phyloP scores from a whole-genome alignment of 2,888 invertebrate genomes.

The Liopterus haemorrhoidalis region DNA sequence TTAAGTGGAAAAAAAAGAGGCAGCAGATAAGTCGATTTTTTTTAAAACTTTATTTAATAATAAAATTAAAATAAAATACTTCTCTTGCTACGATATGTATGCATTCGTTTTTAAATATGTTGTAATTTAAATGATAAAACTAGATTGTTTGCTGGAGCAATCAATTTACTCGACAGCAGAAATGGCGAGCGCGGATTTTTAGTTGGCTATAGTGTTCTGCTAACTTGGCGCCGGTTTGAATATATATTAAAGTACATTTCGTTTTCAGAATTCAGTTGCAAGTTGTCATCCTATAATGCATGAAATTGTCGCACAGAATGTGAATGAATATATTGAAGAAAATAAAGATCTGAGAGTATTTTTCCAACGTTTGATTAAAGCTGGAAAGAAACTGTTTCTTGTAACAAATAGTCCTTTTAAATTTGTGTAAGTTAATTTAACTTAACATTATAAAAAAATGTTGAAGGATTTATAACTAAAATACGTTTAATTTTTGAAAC shows the following conservation, averaged over 20 bases:
- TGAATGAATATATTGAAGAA: conserved; percentile 71
- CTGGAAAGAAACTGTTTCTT: conserved; percentile 83
- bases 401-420: conserved; percentile 95
- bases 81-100: no score
- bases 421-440: conserved; percentile 71
- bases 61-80: background rate
- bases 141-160: background rate
- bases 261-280: conserved; percentile 75
- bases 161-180: no score
- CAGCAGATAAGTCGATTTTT: background rate
- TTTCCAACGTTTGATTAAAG: conserved; percentile 66
- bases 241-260: conserved; percentile 13
- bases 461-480: conserved; percentile 3
- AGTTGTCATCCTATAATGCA: conserved; percentile 88
- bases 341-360: conserved; percentile 67
- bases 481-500: no score
- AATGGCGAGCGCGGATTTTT: no score
- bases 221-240: background rate
- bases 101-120: background rate
- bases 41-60: background rate
- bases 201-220: no score
- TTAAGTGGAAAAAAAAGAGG: no score
- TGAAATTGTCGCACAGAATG: conserved; percentile 74
- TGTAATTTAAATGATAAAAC: background rate
- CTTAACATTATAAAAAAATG: conserved; percentile 3